phyloP scores from a whole-genome alignment of 2,797 vertebrate genomes.

The Mormyrops boulengeri region DNA sequence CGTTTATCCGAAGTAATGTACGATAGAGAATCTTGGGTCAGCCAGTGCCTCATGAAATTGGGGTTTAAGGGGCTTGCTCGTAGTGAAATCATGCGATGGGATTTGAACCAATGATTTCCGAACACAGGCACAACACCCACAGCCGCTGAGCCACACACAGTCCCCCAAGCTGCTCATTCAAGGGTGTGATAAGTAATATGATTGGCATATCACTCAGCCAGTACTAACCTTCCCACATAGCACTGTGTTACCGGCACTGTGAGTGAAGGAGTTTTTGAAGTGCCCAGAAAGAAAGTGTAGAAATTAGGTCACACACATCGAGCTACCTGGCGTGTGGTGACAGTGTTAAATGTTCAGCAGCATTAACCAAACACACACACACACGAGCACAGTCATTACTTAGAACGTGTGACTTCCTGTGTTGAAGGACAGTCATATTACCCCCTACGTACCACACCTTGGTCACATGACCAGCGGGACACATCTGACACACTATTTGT shows the following conservation, averaged over 20 bases:
- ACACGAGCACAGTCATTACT: constrained; percentile 5
- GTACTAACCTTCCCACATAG: background rate
- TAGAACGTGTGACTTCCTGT: background rate
- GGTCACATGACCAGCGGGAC: background rate
- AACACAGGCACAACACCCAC: background rate
- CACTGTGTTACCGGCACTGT: background rate
- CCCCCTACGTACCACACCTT: background rate
- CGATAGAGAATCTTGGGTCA: background rate
- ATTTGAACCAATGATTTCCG: background rate
- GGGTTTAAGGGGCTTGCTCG: background rate
- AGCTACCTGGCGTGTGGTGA: background rate
- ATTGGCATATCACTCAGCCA: background rate
- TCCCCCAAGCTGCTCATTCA: background rate
- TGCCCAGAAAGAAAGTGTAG: background rate
- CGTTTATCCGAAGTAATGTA: background rate
- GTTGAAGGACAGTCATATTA: background rate
- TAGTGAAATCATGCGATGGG: background rate
- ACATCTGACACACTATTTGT: background rate
- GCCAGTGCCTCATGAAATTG: background rate
- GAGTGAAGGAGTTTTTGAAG: background rate
- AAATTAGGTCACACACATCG: background rate
- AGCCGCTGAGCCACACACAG: background rate
- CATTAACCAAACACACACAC: constrained; percentile 8
- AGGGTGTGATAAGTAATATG: background rate
- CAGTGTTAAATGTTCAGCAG: background rate